phyloP scores from a whole-genome alignment of 1,140 invertebrate species.

The Drosophila murphyi region DNA sequence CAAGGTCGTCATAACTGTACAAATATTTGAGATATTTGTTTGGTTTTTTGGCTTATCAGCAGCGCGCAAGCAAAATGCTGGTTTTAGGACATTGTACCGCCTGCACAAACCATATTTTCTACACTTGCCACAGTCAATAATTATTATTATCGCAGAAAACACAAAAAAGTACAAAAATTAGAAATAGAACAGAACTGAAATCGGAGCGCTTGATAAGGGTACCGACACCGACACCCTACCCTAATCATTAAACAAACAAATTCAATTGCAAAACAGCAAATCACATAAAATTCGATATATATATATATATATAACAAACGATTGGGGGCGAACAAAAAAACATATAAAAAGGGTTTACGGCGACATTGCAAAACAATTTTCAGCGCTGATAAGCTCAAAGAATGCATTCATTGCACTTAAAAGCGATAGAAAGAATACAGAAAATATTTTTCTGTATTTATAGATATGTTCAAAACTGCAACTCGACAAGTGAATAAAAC shows the following conservation, averaged over 20 bases:
- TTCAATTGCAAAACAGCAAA: constrained; percentile 69
- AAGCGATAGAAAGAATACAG: constrained; percentile 1
- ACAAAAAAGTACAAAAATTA: constrained; percentile 19
- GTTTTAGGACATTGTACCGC: constrained; percentile 4
- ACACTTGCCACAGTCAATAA: constrained; percentile 70
- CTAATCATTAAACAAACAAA: constrained; percentile 57
- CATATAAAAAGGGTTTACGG: constrained; percentile 16
- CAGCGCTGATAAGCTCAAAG: constrained; percentile 32
- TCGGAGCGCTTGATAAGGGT: constrained; percentile 41
- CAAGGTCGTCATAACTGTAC: constrained; percentile 35
- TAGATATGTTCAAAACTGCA: constrained; percentile 26
- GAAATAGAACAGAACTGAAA: constrained; percentile 30
- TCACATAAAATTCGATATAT: constrained; percentile 46
- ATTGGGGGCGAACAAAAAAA: constrained; percentile 24
- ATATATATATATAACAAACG: neutral
- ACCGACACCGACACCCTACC: constrained; percentile 16
- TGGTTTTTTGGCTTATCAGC: constrained; percentile 20
- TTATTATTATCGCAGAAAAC: constrained; percentile 36
- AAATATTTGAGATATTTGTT: constrained; percentile 45
- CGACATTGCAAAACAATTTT: constrained; percentile 29
- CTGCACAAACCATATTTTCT: constrained; percentile 12
- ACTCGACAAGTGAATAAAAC: constrained; percentile 26
- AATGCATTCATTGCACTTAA: constrained; percentile 3
- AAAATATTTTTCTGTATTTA: neutral
- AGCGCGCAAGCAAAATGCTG: constrained; percentile 5